Evolutionary conservation across 2,113 vertebrate species (phyloP).

Genomic region (Cranoglanis bouderius): DNA sequence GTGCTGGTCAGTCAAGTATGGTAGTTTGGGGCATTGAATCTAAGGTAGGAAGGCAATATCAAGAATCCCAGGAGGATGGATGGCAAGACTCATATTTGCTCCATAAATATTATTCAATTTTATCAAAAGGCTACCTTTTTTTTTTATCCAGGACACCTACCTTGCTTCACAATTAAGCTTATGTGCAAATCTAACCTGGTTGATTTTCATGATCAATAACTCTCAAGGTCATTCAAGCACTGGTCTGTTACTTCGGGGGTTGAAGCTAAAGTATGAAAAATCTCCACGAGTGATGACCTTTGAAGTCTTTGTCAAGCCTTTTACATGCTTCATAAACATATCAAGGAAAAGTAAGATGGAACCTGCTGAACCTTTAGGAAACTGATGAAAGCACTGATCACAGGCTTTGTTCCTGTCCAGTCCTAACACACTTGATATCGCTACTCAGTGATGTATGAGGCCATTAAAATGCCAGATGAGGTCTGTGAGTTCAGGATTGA

Average conservation of each 20-base stretch:
- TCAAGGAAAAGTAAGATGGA: not conserved
- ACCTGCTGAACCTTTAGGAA: not conserved
- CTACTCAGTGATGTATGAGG: not conserved
- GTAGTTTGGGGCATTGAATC: not conserved
- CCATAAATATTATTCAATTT: not conserved
- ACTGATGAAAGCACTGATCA: not conserved
- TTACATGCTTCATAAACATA: not conserved
- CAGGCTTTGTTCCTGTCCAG: not conserved
- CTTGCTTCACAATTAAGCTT: not conserved
- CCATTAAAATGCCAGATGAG: constrained; percentile 9
- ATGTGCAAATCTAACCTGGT: too few relatives aligned
- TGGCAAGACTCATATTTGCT: not conserved
- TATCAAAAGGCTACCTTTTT: not conserved
- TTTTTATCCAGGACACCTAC: not conserved
- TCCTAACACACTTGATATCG: not conserved
- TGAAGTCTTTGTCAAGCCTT: not conserved
- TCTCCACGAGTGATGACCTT: not conserved
- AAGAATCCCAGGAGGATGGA: not conserved
- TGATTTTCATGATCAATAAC: not conserved
- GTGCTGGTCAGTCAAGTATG: not conserved
- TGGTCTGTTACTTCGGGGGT: not conserved
- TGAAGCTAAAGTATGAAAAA: not conserved
- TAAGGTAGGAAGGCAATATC: not conserved
- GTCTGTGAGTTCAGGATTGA: not conserved
- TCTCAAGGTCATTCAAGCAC: not conserved